Percentiles rank a stretch among this genome's conserved stretches.
Evolutionary conservation across 2,113 vertebrate genomes (phyloP).

Genomic region (Pelecanoides urinatrix): DNA sequence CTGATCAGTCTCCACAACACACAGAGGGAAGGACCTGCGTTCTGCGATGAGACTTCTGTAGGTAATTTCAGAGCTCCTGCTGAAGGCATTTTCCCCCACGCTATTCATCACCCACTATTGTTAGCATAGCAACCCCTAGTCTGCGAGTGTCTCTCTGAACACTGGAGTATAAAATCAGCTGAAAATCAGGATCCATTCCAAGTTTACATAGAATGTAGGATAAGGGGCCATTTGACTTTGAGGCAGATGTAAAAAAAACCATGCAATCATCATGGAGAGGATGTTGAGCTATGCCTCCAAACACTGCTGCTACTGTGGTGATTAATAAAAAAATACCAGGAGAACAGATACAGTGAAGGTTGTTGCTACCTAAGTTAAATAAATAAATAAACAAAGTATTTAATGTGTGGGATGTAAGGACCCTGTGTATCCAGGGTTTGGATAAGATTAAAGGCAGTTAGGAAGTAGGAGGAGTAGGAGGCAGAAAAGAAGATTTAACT

Average conservation of each 20-base stretch:
- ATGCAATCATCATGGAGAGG: not conserved
- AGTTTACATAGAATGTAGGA: not conserved
- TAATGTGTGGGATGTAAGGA: not conserved
- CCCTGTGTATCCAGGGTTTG: not conserved
- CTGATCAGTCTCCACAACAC: not conserved
- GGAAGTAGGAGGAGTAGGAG: constrained; percentile 1
- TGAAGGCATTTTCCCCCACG: not conserved
- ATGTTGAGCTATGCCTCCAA: not conserved
- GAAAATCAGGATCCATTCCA: not conserved
- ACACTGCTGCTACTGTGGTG: not conserved
- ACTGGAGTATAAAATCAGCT: not conserved
- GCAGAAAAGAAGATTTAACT: constrained; percentile 8
- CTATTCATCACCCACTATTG: not conserved
- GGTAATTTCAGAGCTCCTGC: not conserved
- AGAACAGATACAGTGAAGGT: not conserved
- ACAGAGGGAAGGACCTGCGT: not conserved
- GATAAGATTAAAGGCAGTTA: not conserved
- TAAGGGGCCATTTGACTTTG: not conserved
- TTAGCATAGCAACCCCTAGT: not conserved
- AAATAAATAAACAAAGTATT: not conserved
- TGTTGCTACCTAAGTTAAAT: not conserved
- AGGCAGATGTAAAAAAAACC: not conserved
- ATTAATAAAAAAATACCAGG: not conserved
- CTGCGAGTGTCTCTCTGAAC: not conserved
- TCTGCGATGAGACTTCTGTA: not conserved